Percentiles rank a stretch among this genome's conserved stretches.
These are phyloP conservation scores for Phalanger gymnotis DNA, from an alignment of 2,797 vertebrate genomes.

Conservation along the genomic window DNA sequence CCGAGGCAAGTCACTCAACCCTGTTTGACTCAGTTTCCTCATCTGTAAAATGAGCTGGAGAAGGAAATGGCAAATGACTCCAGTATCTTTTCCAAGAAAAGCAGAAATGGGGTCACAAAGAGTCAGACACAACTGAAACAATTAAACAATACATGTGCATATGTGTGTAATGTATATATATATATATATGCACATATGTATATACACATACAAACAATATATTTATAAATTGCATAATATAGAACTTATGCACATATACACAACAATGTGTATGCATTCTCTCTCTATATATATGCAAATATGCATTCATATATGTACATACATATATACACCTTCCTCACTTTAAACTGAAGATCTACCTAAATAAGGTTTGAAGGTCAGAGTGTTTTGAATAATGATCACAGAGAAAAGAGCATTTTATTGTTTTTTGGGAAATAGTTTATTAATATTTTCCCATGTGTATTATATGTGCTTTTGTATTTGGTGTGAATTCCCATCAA, in stretches of 20 bases:
- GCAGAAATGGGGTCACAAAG: not conserved
- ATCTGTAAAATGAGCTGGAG: not conserved
- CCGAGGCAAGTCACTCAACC: not conserved
- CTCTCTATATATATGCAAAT: too few species aligned
- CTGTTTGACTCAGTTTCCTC: not conserved
- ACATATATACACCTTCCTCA: not conserved
- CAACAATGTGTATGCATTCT: too few species aligned
- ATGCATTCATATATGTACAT: too few species aligned
- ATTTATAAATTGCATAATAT: too few species aligned
- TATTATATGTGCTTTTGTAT: not conserved
- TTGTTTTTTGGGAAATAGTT: conserved; percentile 15
- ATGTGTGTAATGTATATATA: not conserved
- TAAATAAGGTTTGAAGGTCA: conserved; percentile 39
- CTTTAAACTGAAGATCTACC: conserved; percentile 45
- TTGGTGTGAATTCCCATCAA: not conserved
- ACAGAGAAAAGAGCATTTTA: not conserved
- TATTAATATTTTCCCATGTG: conserved; percentile 17
- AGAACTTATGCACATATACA: not conserved
- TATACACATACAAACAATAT: not conserved
- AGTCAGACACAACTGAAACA: not conserved
- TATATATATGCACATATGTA: not conserved
- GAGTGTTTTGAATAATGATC: not conserved
- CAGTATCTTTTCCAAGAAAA: not conserved
- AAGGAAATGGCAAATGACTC: not conserved
- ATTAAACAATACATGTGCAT: not conserved